Percentiles rank a stretch among this genome's conserved stretches.
Evolutionary conservation across 2,113 vertebrate genomes (phyloP).

Genomic region (Brachypteracias leptosomus): DNA sequence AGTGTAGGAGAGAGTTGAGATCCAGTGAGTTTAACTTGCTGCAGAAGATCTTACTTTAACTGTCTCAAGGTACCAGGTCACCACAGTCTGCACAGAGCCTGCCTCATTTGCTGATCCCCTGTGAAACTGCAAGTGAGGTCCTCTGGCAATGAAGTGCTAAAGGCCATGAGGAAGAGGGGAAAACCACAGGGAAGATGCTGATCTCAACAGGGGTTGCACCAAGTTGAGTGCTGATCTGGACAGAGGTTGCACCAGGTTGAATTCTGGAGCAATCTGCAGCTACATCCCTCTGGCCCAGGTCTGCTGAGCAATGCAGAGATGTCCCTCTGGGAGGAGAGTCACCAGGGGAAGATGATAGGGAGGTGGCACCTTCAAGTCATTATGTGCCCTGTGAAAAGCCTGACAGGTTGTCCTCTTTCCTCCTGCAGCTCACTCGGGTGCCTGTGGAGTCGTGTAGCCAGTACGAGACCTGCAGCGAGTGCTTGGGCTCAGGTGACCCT

Average conservation of each 20-base stretch:
- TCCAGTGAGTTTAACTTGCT: background rate
- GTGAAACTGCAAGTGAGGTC: background rate
- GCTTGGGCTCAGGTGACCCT: constrained; percentile 93
- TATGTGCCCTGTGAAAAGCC: background rate
- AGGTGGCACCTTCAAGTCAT: background rate
- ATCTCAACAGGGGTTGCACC: background rate
- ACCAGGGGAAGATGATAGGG: background rate
- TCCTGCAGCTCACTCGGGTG: constrained; percentile 87
- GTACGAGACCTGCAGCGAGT: constrained; percentile 87
- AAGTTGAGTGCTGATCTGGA: background rate
- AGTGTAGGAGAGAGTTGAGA: background rate
- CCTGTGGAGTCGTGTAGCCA: constrained; percentile 94
- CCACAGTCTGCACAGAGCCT: background rate
- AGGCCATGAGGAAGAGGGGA: background rate
- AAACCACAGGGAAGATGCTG: background rate
- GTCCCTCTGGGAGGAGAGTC: background rate
- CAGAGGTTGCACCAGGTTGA: background rate
- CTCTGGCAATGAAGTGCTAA: background rate
- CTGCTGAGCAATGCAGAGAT: rapidly evolving
- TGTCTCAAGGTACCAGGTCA: background rate
- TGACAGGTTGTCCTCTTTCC: constrained; percentile 30
- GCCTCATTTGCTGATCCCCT: background rate
- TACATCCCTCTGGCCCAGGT: background rate
- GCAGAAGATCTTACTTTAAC: background rate
- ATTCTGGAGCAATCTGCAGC: background rate